Base-by-base conservation (phyloP, 2,113 vertebrate genomes). In the Trichechus manatus region DNA sequence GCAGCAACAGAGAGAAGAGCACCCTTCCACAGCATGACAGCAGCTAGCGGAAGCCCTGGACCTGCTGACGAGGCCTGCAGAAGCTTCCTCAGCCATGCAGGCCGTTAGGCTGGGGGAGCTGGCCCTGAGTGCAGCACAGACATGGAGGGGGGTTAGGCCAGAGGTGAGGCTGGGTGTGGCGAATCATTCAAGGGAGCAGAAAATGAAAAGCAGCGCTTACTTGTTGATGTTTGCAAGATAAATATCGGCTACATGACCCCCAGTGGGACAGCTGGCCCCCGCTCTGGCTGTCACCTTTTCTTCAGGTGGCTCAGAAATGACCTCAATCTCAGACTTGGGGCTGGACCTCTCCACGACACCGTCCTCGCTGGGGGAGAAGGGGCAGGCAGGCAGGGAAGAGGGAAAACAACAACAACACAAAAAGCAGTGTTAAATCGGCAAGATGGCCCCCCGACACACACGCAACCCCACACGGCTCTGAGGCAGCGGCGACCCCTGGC, bases 191-290 rank as follows among this genome's bases (percentile, higher is more conserved):
- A 87, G 95, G 95, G 94, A 98, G 98, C 98, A 98, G 98, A 97
- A 96, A 97, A 98, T 94, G 97, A 98, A 98, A 98, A 97, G 98
- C 96, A 97, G 97, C 88, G 98, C 99, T 97, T 99, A 99, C 99
- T 99, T 99, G 99, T 99, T 99, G 94, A 99, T 99, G 99, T 99
- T 99, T 94, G 99, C 99, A 97, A 99, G 99, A 98, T 99, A 99
- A 98, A 99, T 99, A 80, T 99, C 99, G 13, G 99, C 99, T 94
- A 99, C 99, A 92, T 99, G 99, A 82, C 99, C 99, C 96, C 99
- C 99, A 17, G 99, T 99, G 2, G 99, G 99, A 92, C 99, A 99
- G 95, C 99, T 99, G 97, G 99, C 99, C 56, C 99, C 99, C 92
- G 99, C 99, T 98, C 99, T 98, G 42, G 99, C 99, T 42, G 99